Evolutionary conservation across 2,888 invertebrate species (phyloP).

Genomic region (Drosophila mulleri): DNA sequence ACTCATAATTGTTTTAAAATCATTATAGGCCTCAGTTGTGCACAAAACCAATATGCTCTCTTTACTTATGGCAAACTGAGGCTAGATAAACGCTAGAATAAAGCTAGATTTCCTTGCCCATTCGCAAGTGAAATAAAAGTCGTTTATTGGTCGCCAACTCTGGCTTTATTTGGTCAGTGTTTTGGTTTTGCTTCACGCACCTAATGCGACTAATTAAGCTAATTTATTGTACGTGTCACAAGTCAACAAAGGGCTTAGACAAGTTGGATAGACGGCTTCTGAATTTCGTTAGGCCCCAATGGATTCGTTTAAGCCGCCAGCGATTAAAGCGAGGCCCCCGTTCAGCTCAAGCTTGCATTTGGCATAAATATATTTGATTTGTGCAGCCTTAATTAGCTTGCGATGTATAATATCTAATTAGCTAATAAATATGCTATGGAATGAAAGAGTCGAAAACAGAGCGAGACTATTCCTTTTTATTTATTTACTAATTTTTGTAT

Average conservation of each 20-base stretch:
- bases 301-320: neutral
- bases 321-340: neutral
- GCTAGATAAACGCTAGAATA: neutral
- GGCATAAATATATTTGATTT: conserved; percentile 32
- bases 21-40: too few relatives aligned
- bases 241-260: conserved; percentile 17
- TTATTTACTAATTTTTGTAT: neutral
- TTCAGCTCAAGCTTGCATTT: conserved; percentile 4
- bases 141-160: neutral
- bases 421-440: conserved; percentile 52
- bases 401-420: conserved; percentile 61
- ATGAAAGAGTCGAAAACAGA: conserved; percentile 7
- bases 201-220: conserved; percentile 60
- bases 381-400: conserved; percentile 60
- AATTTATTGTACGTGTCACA: conserved; percentile 64
- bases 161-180: conserved; percentile 16
- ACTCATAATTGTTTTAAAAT: too few relatives aligned
- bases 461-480: conserved; percentile 3
- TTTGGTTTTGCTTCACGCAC: conserved; percentile 4
- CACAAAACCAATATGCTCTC: neutral
- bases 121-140: neutral
- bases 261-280: neutral
- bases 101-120: neutral
- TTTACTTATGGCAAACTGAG: neutral
- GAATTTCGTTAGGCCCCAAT: neutral